Evolutionary conservation across 2,888 invertebrate species (phyloP).

Genomic region (Protophormia terraenovae): DNA sequence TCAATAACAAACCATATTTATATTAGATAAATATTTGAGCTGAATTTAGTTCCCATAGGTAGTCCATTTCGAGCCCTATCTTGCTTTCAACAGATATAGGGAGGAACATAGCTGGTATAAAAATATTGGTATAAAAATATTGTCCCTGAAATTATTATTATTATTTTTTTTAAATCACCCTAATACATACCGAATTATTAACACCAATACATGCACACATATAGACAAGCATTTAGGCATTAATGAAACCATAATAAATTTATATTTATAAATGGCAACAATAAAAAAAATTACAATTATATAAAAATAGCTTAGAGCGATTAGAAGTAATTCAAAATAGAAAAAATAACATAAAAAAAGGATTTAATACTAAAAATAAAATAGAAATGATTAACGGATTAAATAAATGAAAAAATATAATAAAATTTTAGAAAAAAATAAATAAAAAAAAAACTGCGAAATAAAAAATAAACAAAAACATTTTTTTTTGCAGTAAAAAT

Average conservation of each 20-base stretch:
- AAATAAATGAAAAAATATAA: conserved; percentile 43
- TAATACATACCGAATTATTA: too few species aligned
- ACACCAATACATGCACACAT: neutral
- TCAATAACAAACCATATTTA: too few species aligned
- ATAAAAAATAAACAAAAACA: too few species aligned
- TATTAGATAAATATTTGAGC: too few species aligned
- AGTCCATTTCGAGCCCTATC: too few species aligned
- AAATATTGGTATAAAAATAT: too few species aligned
- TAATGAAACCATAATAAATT: conserved; percentile 15
- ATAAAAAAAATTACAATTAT: conserved; percentile 5
- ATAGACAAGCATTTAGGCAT: neutral
- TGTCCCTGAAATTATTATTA: too few species aligned
- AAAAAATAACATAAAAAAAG: neutral
- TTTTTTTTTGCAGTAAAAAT: neutral
- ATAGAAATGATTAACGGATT: conserved; percentile 24
- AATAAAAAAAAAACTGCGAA: neutral
- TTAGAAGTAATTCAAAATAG: conserved; percentile 22
- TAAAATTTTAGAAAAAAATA: neutral
- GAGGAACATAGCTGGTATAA: too few species aligned
- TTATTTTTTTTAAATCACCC: too few species aligned
- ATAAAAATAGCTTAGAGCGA: conserved; percentile 42
- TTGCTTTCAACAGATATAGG: too few species aligned
- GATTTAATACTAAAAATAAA: neutral
- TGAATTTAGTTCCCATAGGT: too few species aligned
- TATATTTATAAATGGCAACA: neutral